phyloP scores from a whole-genome alignment of 2,113 vertebrate genomes.

The Hypanus sabinus region DNA sequence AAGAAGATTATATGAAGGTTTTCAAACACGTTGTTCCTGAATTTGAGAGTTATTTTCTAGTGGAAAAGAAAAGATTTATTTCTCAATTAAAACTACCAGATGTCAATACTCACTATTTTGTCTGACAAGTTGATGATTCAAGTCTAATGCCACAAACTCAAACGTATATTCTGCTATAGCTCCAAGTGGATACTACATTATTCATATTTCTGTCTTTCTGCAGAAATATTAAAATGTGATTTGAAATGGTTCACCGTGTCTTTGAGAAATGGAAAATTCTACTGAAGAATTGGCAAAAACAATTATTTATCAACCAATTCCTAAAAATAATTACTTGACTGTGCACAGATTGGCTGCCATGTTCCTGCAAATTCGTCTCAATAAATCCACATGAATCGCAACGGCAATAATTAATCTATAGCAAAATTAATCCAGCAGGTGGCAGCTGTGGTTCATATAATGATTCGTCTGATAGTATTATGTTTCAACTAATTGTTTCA shows the following conservation, averaged over 20 bases:
- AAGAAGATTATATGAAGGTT: background rate
- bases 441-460: background rate
- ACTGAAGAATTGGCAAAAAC: no score
- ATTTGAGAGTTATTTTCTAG: background rate
- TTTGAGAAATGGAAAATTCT: no score
- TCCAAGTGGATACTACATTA: background rate
- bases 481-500: background rate
- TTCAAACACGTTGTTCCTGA: background rate
- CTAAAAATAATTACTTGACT: no score
- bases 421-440: conserved; percentile 23
- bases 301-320: no score
- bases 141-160: background rate
- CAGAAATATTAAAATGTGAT: background rate
- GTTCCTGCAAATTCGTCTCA: background rate
- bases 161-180: background rate
- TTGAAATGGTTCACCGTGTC: no score
- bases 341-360: no score
- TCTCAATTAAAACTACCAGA: background rate
- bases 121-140: background rate
- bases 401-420: background rate
- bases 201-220: background rate
- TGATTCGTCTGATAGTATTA: background rate
- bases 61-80: background rate
- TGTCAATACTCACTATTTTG: background rate
- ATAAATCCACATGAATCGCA: background rate